phyloP scores from a whole-genome alignment of 2,797 vertebrate species.

The Intellagama lesueurii region DNA sequence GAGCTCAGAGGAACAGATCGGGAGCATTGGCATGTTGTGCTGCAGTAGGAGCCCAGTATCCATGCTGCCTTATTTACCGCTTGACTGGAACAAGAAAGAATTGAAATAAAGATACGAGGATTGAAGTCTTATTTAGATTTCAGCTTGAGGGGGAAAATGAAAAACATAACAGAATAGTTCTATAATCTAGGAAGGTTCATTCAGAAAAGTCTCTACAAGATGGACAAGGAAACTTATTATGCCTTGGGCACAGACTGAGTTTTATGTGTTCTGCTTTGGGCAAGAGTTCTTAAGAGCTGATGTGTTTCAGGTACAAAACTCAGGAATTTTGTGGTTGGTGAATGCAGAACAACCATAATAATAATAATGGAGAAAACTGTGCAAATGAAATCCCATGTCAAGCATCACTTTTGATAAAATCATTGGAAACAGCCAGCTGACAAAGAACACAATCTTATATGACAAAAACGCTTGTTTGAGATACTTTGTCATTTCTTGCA shows the following conservation, averaged over 20 bases:
- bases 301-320: neutral
- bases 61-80: slow-evolving; percentile 42
- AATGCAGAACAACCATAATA: neutral
- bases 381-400: slow-evolving; percentile 33
- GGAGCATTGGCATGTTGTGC: neutral
- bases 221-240: slow-evolving; percentile 12
- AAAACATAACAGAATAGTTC: neutral
- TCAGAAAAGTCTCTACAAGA: neutral
- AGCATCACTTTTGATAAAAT: neutral
- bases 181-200: neutral
- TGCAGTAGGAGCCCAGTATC: slow-evolving; percentile 45
- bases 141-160: neutral
- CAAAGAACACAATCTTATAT: neutral
- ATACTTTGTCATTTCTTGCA: neutral
- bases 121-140: slow-evolving; percentile 46
- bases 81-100: slow-evolving; percentile 50
- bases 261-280: neutral
- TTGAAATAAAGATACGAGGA: slow-evolving; percentile 33
- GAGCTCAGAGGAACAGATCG: slow-evolving; percentile 24
- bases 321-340: neutral
- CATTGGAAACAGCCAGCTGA: neutral
- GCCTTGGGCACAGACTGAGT: neutral
- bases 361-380: neutral
- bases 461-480: slow-evolving; percentile 33
- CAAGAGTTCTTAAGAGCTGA: slow-evolving; percentile 1